A percentile compares a stretch with the other conserved stretches of the same genome.
Conservation (phyloP, 2,113 vertebrate species). For the Cepphus grylle region DNA sequence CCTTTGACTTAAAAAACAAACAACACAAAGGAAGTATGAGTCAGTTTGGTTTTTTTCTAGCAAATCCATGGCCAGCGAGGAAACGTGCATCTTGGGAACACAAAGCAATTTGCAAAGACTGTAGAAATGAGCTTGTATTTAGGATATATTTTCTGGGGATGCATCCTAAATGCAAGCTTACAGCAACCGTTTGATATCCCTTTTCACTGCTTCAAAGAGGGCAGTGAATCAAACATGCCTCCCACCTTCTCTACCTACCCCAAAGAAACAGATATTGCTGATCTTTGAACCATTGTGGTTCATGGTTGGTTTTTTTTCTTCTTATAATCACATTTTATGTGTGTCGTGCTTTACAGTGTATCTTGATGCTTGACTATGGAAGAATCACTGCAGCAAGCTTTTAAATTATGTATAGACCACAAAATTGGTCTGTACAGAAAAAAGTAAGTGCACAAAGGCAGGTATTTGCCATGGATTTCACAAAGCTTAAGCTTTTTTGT, state of each 20-base stretch:
- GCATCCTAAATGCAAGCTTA: not conserved
- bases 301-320: not conserved
- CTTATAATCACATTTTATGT: not conserved
- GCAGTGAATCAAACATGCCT: not conserved
- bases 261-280: not conserved
- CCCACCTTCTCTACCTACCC: not conserved
- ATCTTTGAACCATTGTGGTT: too few species aligned
- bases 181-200: not conserved
- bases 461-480: not conserved
- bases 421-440: not conserved
- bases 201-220: not conserved
- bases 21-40: not conserved
- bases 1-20: not conserved
- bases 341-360: not conserved
- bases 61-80: not conserved
- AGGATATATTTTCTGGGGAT: not conserved
- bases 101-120: not conserved
- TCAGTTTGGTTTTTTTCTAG: not conserved
- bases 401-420: not conserved
- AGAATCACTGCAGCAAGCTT: not conserved
- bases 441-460: not conserved
- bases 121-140: not conserved
- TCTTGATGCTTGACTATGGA: not conserved
- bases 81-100: not conserved
- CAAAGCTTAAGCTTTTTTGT: not conserved